Evolutionary conservation across 2,797 vertebrate genomes (phyloP).

Genomic region (Falco cherrug): DNA sequence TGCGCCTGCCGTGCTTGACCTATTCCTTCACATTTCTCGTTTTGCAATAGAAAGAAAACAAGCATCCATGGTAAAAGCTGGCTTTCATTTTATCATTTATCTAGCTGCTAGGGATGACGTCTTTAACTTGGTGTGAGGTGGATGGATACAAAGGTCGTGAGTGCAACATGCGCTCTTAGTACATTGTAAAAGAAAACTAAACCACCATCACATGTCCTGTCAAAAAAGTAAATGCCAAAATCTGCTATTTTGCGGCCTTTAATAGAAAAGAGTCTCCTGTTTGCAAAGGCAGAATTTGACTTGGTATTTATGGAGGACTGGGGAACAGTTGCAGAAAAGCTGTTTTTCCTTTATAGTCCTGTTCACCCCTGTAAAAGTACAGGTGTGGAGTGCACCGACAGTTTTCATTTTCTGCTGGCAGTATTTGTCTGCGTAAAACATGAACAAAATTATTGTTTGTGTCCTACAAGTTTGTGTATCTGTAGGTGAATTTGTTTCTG

Average conservation of each 20-base stretch:
- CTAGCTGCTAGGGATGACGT: background rate
- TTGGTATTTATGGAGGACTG: background rate
- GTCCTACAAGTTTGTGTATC: background rate
- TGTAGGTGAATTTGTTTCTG: background rate
- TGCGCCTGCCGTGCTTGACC: background rate
- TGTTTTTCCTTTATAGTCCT: constrained; percentile 8
- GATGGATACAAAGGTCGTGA: background rate
- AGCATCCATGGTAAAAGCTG: background rate
- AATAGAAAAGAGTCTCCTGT: background rate
- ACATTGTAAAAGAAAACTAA: background rate
- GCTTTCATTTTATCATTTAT: background rate
- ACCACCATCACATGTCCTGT: background rate
- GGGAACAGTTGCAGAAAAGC: background rate
- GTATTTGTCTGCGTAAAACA: background rate
- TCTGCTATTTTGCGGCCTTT: background rate
- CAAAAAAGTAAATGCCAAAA: background rate
- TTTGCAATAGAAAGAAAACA: background rate
- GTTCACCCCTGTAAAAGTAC: constrained; percentile 23
- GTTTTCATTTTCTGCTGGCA: constrained; percentile 10
- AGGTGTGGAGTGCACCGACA: background rate
- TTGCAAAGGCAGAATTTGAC: background rate
- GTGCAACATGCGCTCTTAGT: background rate
- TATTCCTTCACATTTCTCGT: background rate
- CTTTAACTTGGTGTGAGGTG: background rate
- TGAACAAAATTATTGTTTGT: background rate